These are phyloP conservation scores for Muscina levida DNA, from an alignment of 2,888 invertebrate species.

Conservation along the genomic window DNA sequence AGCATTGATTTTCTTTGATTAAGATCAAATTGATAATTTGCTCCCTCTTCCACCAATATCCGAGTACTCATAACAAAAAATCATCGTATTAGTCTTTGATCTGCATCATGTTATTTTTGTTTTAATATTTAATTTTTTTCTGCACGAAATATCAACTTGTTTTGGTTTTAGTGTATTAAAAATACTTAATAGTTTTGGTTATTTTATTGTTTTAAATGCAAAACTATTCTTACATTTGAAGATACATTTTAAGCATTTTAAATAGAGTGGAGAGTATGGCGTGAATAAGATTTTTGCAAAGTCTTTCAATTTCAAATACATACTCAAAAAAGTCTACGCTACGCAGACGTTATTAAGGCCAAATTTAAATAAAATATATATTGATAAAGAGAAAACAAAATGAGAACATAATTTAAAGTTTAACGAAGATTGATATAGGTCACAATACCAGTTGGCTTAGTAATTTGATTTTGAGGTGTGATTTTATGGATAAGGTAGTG, in stretches of 20 bases:
- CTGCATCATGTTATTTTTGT: too few relatives aligned
- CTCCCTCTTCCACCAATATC: too few relatives aligned
- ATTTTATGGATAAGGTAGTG: too few relatives aligned
- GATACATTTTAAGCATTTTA: neutral
- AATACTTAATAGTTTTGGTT: conserved; percentile 40
- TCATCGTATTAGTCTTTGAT: too few relatives aligned
- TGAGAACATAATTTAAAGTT: conserved; percentile 15
- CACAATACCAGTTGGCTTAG: conserved; percentile 23
- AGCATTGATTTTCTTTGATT: too few relatives aligned
- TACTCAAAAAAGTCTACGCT: conserved; percentile 22
- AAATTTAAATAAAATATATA: conserved; percentile 18
- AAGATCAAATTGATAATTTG: too few relatives aligned
- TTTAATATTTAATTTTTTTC: too few relatives aligned
- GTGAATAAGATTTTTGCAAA: neutral
- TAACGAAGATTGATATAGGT: neutral
- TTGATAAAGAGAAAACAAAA: neutral
- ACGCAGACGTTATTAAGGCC: conserved; percentile 13
- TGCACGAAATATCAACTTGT: too few relatives aligned
- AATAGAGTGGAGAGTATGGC: conserved; percentile 8
- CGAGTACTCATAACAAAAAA: too few relatives aligned
- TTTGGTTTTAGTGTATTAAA: conserved; percentile 25
- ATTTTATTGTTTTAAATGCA: conserved; percentile 23
- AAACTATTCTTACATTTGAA: conserved; percentile 17
- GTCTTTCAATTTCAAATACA: conserved; percentile 8
- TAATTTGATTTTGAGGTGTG: neutral